Conservation (phyloP, 2,888 invertebrate genomes). For the Trachelus tabidus region DNA sequence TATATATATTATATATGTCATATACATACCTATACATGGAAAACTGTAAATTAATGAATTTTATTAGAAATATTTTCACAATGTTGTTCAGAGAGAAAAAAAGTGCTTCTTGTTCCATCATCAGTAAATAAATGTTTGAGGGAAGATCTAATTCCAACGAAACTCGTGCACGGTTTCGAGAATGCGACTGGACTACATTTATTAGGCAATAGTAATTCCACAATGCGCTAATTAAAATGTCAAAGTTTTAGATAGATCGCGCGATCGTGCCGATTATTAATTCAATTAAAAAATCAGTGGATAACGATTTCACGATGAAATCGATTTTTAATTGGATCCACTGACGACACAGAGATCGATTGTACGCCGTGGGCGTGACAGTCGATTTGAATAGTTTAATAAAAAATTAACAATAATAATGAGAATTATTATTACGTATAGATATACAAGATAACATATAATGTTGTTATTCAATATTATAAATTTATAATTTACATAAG, state of each 20-base stretch:
- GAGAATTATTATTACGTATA: not conserved
- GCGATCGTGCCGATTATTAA: not conserved
- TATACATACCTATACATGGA: not conserved
- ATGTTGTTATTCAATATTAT: not conserved
- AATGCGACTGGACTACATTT: not conserved
- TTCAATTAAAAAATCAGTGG: not conserved
- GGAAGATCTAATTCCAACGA: not conserved
- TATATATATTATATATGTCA: not conserved
- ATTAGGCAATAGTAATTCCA: not conserved
- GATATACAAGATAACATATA: not conserved
- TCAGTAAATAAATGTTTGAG: not conserved
- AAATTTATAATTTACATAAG: constrained; percentile 1
- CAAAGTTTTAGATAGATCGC: not conserved
- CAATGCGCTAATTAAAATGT: not conserved
- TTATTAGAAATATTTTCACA: not conserved
- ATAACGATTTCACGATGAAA: not conserved
- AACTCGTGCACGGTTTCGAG: constrained; percentile 7
- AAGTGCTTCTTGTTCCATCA: not conserved
- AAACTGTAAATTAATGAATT: not conserved
- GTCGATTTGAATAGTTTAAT: not conserved
- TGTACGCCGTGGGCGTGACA: not conserved
- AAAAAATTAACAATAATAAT: not conserved
- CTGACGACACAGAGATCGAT: not conserved
- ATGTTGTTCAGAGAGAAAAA: not conserved
- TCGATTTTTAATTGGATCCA: not conserved